Evolutionary conservation across 2,797 vertebrate species (phyloP).

Genomic region (Mormyrus proboscirostris): DNA sequence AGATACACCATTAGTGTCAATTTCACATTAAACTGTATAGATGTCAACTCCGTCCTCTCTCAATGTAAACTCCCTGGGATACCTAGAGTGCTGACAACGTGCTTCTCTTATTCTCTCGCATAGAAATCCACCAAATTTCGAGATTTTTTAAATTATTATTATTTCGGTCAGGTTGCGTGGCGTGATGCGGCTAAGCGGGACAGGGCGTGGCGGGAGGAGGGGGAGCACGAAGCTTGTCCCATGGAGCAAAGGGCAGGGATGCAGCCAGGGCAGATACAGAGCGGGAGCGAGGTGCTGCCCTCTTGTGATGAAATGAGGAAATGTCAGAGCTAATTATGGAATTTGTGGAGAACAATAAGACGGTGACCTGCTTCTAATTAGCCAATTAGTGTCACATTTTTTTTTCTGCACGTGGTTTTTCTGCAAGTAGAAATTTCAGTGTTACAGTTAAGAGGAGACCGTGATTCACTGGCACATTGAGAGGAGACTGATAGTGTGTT

Average conservation of each 20-base stretch:
- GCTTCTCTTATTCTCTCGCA: background rate
- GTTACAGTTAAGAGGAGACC: background rate
- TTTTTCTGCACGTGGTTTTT: background rate
- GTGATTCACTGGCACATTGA: background rate
- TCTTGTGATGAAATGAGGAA: background rate
- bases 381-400: background rate
- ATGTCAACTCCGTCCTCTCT: background rate
- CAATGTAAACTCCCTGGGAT: background rate
- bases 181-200: background rate
- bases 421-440: background rate
- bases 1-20: background rate
- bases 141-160: background rate
- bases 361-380: conserved; percentile 4
- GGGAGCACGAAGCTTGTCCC: background rate
- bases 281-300: background rate
- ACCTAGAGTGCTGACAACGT: background rate
- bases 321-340: background rate
- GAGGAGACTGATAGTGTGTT: background rate
- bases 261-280: background rate
- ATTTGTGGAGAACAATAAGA: background rate
- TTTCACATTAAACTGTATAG: background rate
- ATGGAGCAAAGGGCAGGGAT: background rate
- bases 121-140: background rate
- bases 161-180: background rate
- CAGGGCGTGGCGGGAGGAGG: background rate